A percentile compares a stretch with the other conserved stretches of the same genome.
phyloP scores from a whole-genome alignment of 1,140 invertebrate species.

The Hestina assimilis region DNA sequence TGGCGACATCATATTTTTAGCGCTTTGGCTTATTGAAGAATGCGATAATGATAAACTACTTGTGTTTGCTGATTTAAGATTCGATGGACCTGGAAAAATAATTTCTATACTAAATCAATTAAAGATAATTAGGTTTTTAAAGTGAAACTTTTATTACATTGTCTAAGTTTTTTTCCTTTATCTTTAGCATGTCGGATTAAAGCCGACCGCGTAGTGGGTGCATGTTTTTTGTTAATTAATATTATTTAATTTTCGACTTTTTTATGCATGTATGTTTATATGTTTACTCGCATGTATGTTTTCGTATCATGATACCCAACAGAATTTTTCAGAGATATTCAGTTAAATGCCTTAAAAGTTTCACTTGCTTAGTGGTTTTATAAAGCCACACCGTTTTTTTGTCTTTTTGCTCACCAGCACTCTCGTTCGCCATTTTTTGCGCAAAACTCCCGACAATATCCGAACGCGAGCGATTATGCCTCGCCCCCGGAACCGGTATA shows the following conservation, averaged over 20 bases:
- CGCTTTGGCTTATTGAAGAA: conserved; percentile 72
- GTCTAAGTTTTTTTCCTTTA: not conserved
- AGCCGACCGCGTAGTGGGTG: no score
- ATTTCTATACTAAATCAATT: not conserved
- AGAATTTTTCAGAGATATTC: no score
- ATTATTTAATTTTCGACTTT: conserved; percentile 8
- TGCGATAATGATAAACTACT: conserved; percentile 62
- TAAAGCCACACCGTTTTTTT: no score
- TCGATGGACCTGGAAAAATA: conserved; percentile 54
- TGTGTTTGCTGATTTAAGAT: conserved; percentile 50
- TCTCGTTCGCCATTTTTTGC: conserved; percentile 66
- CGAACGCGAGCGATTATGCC: conserved; percentile 66
- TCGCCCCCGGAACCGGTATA: conserved; percentile 50
- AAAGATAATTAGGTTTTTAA: no score
- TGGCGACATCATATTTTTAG: conserved; percentile 80
- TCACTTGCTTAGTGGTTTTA: no score
- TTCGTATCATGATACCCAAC: no score
- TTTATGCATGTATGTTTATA: conserved; percentile 14
- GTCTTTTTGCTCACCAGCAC: conserved; percentile 56
- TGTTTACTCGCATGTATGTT: no score
- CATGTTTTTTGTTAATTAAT: no score
- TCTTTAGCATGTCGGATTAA: no score
- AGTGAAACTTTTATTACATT: not conserved
- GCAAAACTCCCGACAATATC: conserved; percentile 71
- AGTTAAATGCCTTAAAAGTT: no score